A percentile compares a stretch with the other conserved stretches of the same genome.
Conservation (phyloP, 1,140 invertebrate genomes). For the Drosophila auraria region DNA sequence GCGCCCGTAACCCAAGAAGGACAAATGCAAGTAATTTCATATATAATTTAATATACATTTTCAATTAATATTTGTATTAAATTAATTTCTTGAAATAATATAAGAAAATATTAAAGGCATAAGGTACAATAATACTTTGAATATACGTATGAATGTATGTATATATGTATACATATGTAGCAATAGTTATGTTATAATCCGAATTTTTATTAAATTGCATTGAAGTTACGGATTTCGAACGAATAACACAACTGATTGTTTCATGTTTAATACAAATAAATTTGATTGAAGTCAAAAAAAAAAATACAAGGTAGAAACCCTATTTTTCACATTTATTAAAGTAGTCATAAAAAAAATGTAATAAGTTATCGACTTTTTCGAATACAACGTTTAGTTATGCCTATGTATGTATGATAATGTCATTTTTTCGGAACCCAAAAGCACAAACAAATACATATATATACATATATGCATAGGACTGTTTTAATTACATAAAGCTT, state of each 20-base stretch:
- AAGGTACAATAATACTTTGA: constrained; percentile 18
- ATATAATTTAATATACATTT: constrained; percentile 11
- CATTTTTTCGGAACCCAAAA: background rate
- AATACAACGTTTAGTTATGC: constrained; percentile 6
- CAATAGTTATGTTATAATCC: background rate
- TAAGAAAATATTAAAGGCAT: constrained; percentile 16
- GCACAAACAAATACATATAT: background rate
- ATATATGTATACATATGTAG: background rate
- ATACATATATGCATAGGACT: background rate
- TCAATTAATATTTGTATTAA: constrained; percentile 2
- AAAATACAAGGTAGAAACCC: background rate
- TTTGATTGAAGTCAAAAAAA: background rate
- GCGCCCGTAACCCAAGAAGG: background rate
- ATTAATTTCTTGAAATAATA: constrained; percentile 13
- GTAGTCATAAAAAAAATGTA: constrained; percentile 7
- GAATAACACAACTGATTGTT: background rate
- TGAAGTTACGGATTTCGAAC: background rate
- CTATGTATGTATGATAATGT: background rate
- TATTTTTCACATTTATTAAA: background rate
- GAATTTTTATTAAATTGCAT: background rate
- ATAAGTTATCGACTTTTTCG: background rate
- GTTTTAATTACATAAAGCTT: background rate
- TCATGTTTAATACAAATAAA: background rate
- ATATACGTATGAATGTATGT: constrained; percentile 1
- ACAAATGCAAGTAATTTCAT: background rate